Conservation (phyloP, 2,113 vertebrate genomes). For the Nothocercus julius region DNA sequence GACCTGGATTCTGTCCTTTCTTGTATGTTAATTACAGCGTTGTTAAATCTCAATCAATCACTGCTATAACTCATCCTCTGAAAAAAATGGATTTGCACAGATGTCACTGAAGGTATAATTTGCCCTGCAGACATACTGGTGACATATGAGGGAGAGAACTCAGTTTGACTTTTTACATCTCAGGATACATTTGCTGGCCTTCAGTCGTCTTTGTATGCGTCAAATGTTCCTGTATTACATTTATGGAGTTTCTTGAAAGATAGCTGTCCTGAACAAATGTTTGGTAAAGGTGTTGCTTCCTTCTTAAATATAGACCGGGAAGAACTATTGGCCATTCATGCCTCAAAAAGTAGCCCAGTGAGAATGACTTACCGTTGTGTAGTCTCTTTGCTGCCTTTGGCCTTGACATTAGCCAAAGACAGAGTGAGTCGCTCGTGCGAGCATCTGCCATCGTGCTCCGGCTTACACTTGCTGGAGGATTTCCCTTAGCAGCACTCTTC, state of each 20-base stretch:
- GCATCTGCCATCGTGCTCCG: background rate
- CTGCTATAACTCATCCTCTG: conserved; percentile 65
- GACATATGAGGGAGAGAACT: conserved; percentile 69
- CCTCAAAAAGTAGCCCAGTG: background rate
- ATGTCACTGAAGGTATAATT: conserved; percentile 74
- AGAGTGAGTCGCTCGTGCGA: background rate
- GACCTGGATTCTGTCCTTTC: conserved; percentile 61
- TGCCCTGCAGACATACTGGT: conserved; percentile 68
- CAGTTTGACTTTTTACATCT: conserved; percentile 69
- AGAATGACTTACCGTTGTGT: background rate
- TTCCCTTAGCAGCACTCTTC: background rate
- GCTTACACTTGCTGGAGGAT: background rate
- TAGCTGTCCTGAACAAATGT: background rate
- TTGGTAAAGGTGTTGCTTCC: background rate
- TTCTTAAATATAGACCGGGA: background rate
- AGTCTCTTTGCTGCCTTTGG: background rate
- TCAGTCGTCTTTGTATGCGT: conserved; percentile 21
- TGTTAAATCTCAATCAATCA: conserved; percentile 72
- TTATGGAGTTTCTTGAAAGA: background rate
- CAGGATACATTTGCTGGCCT: conserved; percentile 46
- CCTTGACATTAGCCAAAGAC: background rate
- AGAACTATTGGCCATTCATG: background rate
- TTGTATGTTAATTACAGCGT: conserved; percentile 66
- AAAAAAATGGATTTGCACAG: conserved; percentile 71
- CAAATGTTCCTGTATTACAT: background rate